Evolutionary conservation across 2,888 invertebrate species (phyloP).

Genomic region (Latheticus oryzae): DNA sequence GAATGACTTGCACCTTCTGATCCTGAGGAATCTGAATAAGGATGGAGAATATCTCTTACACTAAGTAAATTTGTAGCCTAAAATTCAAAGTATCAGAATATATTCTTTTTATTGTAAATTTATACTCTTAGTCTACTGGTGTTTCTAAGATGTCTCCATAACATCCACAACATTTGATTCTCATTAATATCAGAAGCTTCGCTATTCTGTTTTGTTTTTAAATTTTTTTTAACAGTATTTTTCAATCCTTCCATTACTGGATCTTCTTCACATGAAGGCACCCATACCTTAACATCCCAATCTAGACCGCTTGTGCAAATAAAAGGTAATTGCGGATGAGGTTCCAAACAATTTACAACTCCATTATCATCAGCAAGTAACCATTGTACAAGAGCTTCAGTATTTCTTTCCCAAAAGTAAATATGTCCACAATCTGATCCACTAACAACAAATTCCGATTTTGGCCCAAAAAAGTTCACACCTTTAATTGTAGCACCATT

Average conservation of each 20-base stretch:
- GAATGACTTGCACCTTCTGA: conserved; percentile 28
- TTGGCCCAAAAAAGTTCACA: conserved; percentile 93
- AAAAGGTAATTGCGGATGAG: conserved; percentile 88
- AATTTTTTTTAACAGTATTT: conserved; percentile 59
- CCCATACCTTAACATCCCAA: conserved; percentile 93
- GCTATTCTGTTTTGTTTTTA: conserved; percentile 43
- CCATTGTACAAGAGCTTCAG: conserved; percentile 91
- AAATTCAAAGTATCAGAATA: conserved; percentile 11
- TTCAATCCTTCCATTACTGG: conserved; percentile 70
- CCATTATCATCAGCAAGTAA: conserved; percentile 84
- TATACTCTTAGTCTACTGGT: conserved; percentile 48
- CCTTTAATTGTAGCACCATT: conserved; percentile 83
- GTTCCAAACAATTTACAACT: conserved; percentile 90
- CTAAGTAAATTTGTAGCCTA: conserved; percentile 29
- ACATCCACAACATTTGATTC: conserved; percentile 62
- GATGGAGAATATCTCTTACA: conserved; percentile 19
- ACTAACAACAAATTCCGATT: conserved; percentile 89
- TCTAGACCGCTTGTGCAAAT: conserved; percentile 93
- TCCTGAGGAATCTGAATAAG: conserved; percentile 31
- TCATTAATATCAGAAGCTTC: conserved; percentile 55
- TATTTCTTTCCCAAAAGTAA: conserved; percentile 90
- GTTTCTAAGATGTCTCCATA: conserved; percentile 60
- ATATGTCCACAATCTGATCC: conserved; percentile 94
- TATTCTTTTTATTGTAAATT: no score
- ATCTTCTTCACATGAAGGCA: conserved; percentile 75